phyloP scores from a whole-genome alignment of 92 coral and sea anemone genomes.

The Virgularia gustaviana region DNA sequence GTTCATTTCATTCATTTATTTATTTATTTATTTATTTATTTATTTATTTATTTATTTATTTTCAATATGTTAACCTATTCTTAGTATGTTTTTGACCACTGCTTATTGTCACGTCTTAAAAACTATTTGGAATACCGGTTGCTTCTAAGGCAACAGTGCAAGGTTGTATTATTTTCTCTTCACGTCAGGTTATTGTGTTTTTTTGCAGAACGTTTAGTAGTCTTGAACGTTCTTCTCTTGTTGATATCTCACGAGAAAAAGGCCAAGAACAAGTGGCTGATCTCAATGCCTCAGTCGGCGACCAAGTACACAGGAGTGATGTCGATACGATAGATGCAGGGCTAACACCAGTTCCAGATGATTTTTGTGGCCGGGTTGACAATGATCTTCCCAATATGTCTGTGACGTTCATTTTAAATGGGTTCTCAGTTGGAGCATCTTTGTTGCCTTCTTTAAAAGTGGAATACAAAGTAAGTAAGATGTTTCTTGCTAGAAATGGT shows the following conservation, averaged over 20 bases:
- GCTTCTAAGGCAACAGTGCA: background rate
- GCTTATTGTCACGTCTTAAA: too few relatives aligned
- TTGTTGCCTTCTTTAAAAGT: slow-evolving; percentile 85
- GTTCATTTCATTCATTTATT: too few relatives aligned
- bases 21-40: too few relatives aligned
- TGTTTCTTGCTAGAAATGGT: too few relatives aligned
- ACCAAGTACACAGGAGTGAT: background rate
- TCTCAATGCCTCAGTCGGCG: background rate
- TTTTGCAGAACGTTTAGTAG: slow-evolving; percentile 32
- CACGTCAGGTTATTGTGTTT: too few relatives aligned
- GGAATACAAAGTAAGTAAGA: slow-evolving; percentile 80
- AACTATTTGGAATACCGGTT: too few relatives aligned
- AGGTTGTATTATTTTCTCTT: background rate
- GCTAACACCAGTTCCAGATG: slow-evolving; percentile 38
- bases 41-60: too few relatives aligned
- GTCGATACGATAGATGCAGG: slow-evolving; percentile 25
- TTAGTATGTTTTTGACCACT: too few relatives aligned
- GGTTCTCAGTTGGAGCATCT: slow-evolving; percentile 87
- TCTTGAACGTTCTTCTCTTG: slow-evolving; percentile 38
- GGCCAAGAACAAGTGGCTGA: slow-evolving; percentile 1
- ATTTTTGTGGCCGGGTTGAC: slow-evolving; percentile 50
- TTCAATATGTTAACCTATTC: too few relatives aligned
- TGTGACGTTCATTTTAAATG: slow-evolving; percentile 71
- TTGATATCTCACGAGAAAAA: slow-evolving; percentile 26
- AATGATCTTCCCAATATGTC: slow-evolving; percentile 55